Evolutionary conservation across 2,797 vertebrate species (phyloP).

Genomic region (Epinephelus coioides): DNA sequence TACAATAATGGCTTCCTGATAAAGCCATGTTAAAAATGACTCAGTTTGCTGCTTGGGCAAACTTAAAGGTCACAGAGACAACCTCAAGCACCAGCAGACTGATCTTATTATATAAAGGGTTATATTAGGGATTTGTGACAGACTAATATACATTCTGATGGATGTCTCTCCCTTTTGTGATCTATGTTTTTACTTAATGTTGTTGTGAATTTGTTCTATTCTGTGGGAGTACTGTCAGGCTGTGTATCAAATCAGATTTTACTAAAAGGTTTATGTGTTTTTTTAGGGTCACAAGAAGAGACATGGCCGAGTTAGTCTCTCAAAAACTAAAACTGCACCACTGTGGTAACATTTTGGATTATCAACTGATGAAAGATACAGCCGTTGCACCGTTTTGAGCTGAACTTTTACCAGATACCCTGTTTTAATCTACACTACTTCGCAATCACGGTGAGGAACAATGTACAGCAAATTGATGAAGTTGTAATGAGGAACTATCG

Average conservation of each 20-base stretch:
- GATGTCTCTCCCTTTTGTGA: neutral
- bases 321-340: too few relatives aligned
- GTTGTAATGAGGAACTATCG: too few relatives aligned
- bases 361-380: too few relatives aligned
- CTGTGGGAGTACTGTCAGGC: neutral
- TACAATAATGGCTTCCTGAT: constrained; percentile 17
- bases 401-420: too few relatives aligned
- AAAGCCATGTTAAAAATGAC: constrained; percentile 19
- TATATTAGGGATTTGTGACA: neutral
- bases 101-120: neutral
- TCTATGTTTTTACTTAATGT: neutral
- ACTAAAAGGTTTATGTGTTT: too few relatives aligned
- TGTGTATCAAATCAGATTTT: neutral
- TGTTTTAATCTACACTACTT: too few relatives aligned
- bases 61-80: neutral
- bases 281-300: too few relatives aligned
- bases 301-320: too few relatives aligned
- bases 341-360: too few relatives aligned
- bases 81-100: neutral
- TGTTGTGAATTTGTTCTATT: neutral
- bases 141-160: neutral
- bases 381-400: too few relatives aligned
- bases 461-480: too few relatives aligned
- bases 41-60: neutral
- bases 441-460: too few relatives aligned